A percentile compares a stretch with the other conserved stretches of the same genome.
These are phyloP conservation scores for Equus przewalskii DNA, from an alignment of 2,113 vertebrate species.

Conservation along the genomic window DNA sequence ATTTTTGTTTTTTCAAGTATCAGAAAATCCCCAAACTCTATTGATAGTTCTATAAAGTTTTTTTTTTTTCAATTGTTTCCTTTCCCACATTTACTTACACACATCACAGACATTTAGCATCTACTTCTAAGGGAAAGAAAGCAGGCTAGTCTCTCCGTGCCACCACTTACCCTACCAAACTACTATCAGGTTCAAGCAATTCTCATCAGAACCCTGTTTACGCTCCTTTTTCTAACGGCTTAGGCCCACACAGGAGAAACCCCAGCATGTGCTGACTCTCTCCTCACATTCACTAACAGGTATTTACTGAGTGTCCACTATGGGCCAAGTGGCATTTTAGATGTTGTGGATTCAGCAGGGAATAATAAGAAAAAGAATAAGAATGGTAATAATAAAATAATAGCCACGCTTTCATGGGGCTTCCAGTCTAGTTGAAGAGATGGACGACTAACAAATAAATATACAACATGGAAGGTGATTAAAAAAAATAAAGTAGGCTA, in stretches of 20 bases:
- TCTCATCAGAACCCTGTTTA: background rate
- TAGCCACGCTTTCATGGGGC: background rate
- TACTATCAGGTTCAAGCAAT: background rate
- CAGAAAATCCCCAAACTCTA: constrained; percentile 56
- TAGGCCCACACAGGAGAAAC: background rate
- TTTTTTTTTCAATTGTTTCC: constrained; percentile 25
- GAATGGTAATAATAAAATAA: background rate
- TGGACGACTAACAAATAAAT: background rate
- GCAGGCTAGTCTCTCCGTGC: no score
- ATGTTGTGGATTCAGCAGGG: background rate
- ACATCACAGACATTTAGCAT: background rate
- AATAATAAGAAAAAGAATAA: background rate
- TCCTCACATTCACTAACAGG: background rate
- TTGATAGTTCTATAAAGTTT: background rate
- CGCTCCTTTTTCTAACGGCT: background rate
- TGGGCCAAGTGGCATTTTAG: background rate
- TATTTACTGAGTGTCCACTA: background rate
- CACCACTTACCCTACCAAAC: background rate
- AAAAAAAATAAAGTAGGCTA: background rate
- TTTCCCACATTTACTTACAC: background rate
- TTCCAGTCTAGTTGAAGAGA: background rate
- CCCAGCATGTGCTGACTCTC: background rate
- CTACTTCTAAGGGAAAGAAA: constrained; percentile 5
- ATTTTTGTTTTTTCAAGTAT: background rate
- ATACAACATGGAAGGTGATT: background rate